These are phyloP conservation scores for Mylabris phalerata DNA, from an alignment of 1,140 invertebrate genomes.

Conservation along the genomic window DNA sequence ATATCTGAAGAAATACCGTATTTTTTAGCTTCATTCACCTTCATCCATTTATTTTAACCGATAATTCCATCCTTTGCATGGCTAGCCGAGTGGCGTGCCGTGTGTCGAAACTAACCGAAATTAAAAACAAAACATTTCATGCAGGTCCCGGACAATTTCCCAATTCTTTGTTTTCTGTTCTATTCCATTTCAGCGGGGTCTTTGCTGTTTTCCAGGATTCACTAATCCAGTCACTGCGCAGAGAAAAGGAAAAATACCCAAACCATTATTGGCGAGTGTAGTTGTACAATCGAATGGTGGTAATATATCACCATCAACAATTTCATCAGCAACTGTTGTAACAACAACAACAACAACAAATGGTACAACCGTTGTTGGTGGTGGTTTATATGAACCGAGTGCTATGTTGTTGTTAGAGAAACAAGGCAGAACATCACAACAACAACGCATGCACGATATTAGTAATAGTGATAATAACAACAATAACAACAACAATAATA, in stretches of 20 bases:
- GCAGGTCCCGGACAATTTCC: constrained; percentile 46
- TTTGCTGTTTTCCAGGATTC: constrained; percentile 83
- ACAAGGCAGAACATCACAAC: constrained; percentile 66
- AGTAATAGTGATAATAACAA: constrained; percentile 4
- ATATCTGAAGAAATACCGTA: too few species aligned
- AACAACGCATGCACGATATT: constrained; percentile 56
- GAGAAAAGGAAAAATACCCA: constrained; percentile 76
- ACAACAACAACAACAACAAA: too few species aligned
- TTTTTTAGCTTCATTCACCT: too few species aligned
- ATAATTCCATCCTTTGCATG: constrained; percentile 17
- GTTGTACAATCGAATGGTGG: constrained; percentile 36
- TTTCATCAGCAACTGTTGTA: too few species aligned
- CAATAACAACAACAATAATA: not conserved
- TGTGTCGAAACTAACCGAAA: constrained; percentile 31
- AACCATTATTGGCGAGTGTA: constrained; percentile 72
- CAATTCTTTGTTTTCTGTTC: constrained; percentile 47
- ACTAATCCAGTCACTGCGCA: constrained; percentile 72
- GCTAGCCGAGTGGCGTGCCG: constrained; percentile 31
- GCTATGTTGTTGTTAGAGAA: constrained; percentile 69
- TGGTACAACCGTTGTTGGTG: constrained; percentile 44
- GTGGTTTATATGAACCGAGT: constrained; percentile 52
- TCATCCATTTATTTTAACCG: too few species aligned
- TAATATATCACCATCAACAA: too few species aligned
- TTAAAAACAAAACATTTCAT: constrained; percentile 22
- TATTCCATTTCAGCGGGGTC: constrained; percentile 65